Percentiles rank a stretch among this genome's conserved stretches.
These are phyloP conservation scores for Botia kubotai DNA, from an alignment of 2,797 vertebrate species.

Conservation along the genomic window DNA sequence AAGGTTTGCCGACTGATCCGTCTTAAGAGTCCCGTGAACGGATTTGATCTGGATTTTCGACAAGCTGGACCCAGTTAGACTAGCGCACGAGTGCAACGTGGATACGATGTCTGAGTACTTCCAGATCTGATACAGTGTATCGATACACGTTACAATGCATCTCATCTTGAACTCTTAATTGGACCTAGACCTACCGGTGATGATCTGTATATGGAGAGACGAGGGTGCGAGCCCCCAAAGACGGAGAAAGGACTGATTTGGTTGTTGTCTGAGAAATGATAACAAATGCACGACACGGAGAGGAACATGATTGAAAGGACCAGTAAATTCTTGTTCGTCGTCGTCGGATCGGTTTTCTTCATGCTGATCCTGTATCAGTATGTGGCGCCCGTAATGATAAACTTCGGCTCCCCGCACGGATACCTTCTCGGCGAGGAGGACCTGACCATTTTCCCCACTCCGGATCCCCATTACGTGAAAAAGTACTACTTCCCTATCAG, in stretches of 20 bases:
- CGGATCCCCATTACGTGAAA: slow-evolving; percentile 88
- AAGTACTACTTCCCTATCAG: slow-evolving; percentile 88
- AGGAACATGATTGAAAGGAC: slow-evolving; percentile 91
- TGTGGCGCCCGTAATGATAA: slow-evolving; percentile 86
- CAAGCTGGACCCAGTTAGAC: slow-evolving; percentile 4
- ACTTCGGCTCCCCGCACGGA: slow-evolving; percentile 82
- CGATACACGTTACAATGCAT: slow-evolving; percentile 10
- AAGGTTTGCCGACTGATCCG: not conserved
- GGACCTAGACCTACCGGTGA: slow-evolving; percentile 14
- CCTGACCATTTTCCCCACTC: slow-evolving; percentile 86
- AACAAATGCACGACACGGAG: slow-evolving; percentile 85
- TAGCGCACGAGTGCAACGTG: not conserved
- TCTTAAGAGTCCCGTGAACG: slow-evolving; percentile 28
- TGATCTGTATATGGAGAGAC: slow-evolving; percentile 37
- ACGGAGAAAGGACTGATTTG: slow-evolving; percentile 21
- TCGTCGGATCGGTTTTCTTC: slow-evolving; percentile 86
- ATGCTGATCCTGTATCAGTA: slow-evolving; percentile 91
- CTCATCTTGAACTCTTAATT: not conserved
- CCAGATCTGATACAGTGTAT: slow-evolving; percentile 1
- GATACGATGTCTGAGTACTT: slow-evolving; percentile 45
- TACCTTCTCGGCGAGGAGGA: slow-evolving; percentile 74
- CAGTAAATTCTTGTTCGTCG: slow-evolving; percentile 88
- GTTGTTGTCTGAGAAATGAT: slow-evolving; percentile 81
- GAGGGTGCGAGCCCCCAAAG: not conserved
- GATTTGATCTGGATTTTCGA: slow-evolving; percentile 28